phyloP scores from a whole-genome alignment of 2,888 invertebrate genomes.

The Apamea monoglypha region DNA sequence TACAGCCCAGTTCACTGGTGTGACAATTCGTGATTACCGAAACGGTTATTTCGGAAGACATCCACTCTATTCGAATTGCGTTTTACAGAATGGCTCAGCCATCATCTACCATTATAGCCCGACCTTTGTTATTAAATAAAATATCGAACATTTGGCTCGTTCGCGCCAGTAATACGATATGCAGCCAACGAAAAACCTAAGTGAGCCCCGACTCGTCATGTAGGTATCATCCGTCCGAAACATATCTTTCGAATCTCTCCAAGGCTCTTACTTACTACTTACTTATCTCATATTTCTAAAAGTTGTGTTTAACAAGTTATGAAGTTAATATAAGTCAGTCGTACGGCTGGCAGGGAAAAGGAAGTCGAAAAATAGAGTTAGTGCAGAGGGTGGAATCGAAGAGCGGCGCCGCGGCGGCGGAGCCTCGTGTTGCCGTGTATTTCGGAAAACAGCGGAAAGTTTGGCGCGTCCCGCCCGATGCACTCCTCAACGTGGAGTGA shows the following conservation, averaged over 20 bases:
- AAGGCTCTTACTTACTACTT: conserved; percentile 78
- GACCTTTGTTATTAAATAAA: conserved; percentile 77
- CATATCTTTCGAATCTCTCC: conserved; percentile 81
- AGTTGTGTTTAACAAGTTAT: conserved; percentile 87
- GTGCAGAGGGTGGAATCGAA: conserved; percentile 80
- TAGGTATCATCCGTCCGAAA: conserved; percentile 73
- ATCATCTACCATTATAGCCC: conserved; percentile 71
- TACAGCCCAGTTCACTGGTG: conserved; percentile 85
- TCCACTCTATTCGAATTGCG: conserved; percentile 77
- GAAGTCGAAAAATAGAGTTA: conserved; percentile 84
- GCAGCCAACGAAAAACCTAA: conserved; percentile 73
- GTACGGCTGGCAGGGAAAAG: conserved; percentile 80
- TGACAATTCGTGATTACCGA: conserved; percentile 86
- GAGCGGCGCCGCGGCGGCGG: conserved; percentile 77
- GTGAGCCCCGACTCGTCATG: conserved; percentile 72
- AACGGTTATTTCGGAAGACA: conserved; percentile 82
- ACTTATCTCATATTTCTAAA: conserved; percentile 85
- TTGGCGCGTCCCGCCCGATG: conserved; percentile 52
- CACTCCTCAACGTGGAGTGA: conserved; percentile 60
- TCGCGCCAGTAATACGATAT: conserved; percentile 72
- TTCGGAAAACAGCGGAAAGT: conserved; percentile 66
- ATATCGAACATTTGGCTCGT: conserved; percentile 69
- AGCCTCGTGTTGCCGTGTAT: conserved; percentile 70
- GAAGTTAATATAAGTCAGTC: conserved; percentile 86
- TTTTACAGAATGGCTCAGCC: conserved; percentile 73